Evolutionary conservation across 2,888 invertebrate genomes (phyloP).

Genomic region (Altica lythri): DNA sequence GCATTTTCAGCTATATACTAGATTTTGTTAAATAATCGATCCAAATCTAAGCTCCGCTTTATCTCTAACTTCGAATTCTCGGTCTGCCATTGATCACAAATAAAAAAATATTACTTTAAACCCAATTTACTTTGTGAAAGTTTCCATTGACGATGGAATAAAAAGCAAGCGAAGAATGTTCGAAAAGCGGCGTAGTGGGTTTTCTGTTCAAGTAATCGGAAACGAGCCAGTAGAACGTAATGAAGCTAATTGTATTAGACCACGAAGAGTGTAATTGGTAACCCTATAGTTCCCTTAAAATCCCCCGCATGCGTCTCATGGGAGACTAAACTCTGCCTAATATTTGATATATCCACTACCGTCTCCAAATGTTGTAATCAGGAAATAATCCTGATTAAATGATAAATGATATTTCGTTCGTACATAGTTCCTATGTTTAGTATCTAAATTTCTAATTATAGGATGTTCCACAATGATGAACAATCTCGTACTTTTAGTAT

Average conservation of each 20-base stretch:
- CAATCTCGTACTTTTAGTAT: too few species aligned
- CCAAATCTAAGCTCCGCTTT: too few species aligned
- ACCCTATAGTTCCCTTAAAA: constrained; percentile 38
- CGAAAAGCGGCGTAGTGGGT: constrained; percentile 10
- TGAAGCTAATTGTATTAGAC: constrained; percentile 48
- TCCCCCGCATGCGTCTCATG: constrained; percentile 33
- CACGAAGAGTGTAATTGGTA: constrained; percentile 49
- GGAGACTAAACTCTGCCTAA: constrained; percentile 35
- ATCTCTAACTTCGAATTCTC: too few species aligned
- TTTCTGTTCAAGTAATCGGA: constrained; percentile 35
- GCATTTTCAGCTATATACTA: too few species aligned
- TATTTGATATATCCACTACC: constrained; percentile 38
- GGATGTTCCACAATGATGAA: too few species aligned
- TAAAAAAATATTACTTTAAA: constrained; percentile 5
- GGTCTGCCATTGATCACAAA: too few species aligned
- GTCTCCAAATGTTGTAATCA: too few species aligned
- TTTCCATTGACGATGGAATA: constrained; percentile 1
- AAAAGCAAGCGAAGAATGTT: neutral
- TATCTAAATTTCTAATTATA: too few species aligned
- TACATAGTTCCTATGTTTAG: too few species aligned
- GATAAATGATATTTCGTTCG: too few species aligned
- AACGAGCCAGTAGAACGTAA: constrained; percentile 44
- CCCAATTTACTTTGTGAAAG: neutral
- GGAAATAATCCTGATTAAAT: too few species aligned
- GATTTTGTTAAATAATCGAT: too few species aligned